Evolutionary conservation across 2,113 vertebrate genomes (phyloP), one percentile per base, ranked within the genome.

Genomic region (Misgurnus mizolepis): DNA sequence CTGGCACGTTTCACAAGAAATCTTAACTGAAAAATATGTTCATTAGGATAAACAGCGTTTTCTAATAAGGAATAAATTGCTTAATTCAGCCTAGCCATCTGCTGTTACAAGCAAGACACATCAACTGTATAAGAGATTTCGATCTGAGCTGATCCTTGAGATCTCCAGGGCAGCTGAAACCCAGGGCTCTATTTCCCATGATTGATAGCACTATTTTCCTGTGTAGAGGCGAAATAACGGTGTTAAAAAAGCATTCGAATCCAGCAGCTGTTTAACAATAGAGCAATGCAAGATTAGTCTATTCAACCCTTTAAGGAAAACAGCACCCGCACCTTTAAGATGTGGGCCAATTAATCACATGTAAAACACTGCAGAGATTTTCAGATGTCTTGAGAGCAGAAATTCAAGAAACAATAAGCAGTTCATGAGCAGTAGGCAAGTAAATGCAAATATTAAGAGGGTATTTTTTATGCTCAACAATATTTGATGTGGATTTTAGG

Each of bases 141-240:
- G 73, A 53, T 71, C 60, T 76, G 69, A 68, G 27, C 41, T 12
- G 40, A 74, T 79, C 75, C 58, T 75, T 74, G 69, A 69, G 69
- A 78, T 74, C 69, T 50, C 6, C 66, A 64, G 18, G 34, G 39
- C 41, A 17, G 39, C 34, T 55, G 47, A 73, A 53, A 74, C 62
- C 64, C 56, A 39, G 4, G 18, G 68, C 79, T 80, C 69, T 50
- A 18, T 75, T 74, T 67, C 41, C 18, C 14, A 22, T 82, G 70
- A 84, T 43, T 84, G 70, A 82, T 84, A 58, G 64, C 12, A 72
- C 47, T 27, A 58, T 79, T 81, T 72, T 40, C 39, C 56, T 14
- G 17, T 75, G 69, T 12, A n/a, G 58, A 81, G 47, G 67, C 17
- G 22, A 72, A 62, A 78, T 27, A 50, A 40, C 0, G 11, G 47